A percentile compares a stretch with the other conserved stretches of the same genome.
Conservation (phyloP, 2,888 invertebrate species). For the Adelphocoris suturalis region DNA sequence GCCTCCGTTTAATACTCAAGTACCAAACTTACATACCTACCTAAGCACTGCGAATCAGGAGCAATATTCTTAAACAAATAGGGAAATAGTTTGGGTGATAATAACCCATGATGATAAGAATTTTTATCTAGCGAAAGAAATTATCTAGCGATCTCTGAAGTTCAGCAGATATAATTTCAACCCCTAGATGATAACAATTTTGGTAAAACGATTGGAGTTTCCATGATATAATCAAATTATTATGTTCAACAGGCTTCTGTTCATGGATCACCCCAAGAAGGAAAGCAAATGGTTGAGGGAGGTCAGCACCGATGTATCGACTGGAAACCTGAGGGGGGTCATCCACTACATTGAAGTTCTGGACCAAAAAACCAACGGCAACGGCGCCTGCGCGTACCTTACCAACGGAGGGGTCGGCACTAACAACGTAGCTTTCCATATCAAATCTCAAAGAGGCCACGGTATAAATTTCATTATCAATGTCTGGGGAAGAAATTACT, state of each 20-base stretch:
- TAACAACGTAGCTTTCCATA: constrained; percentile 78
- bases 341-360: constrained; percentile 78
- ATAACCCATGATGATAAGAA: no score
- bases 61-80: no score
- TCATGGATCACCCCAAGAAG: constrained; percentile 65
- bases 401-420: constrained; percentile 79
- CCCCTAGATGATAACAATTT: no score
- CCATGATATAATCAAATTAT: neutral
- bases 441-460: constrained; percentile 79
- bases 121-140: no score
- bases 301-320: constrained; percentile 42
- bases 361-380: constrained; percentile 79
- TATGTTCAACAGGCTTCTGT: constrained; percentile 79
- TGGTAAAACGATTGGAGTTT: no score
- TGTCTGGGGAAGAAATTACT: constrained; percentile 77
- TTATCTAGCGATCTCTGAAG: no score
- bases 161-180: no score
- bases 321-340: neutral
- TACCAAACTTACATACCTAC: no score
- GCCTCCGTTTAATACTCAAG: no score
- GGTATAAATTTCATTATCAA: constrained; percentile 79
- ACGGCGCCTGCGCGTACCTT: constrained; percentile 79
- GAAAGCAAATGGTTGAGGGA: constrained; percentile 59
- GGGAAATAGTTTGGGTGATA: no score
- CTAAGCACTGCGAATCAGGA: no score